Evolutionary conservation across 2,888 invertebrate species (phyloP), one percentile per base, ranked within the genome.

Genomic region (Papilio protenor): DNA sequence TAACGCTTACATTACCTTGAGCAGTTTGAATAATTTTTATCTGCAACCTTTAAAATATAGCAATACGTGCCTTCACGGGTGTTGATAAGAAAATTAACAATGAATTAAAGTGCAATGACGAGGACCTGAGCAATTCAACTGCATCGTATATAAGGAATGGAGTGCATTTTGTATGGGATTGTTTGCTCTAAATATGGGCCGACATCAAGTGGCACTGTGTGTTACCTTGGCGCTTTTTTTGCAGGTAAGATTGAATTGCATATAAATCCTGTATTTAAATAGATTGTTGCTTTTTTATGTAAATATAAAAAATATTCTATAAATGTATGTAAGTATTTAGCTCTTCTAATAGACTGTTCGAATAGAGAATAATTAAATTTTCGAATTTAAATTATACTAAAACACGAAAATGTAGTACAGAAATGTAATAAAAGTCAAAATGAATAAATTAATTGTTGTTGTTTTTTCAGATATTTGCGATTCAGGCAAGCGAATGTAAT

Each of bases 81-180:
- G 27, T 47, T 64, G 78, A 78, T 78, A 78, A 78, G 61, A 75
- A 75, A 77, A 77, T 77, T 78, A 78, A 78, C 78, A 78, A 80
- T 82, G 81, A 81, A 81, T 82, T 78, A 79, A 73, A 75, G 78
- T 33, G 45, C 73, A 78, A 81, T 88, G 85, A 90, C 88, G 85
- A 88, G 87, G 84, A 82, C 79, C 81, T 81, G 75, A 83, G 81
- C 82, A 80, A 81, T 83, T 80, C 82, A 89, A 89, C 89, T 88
- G 83, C 82, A 79, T n/a, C 76, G 72, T 90, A 91, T 92, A 91
- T 85, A 91, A 88, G 85, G 79, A 79, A 73, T 79, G 76, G 57
- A 33, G 5, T 73, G 52, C 66, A 78, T 77, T 75, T 76, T 55
- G 80, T 52, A 76, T 55, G 69, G 75, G 79, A 79, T 79, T 79